phyloP scores from a whole-genome alignment of 2,113 vertebrate species.

The Catharus bicknelli region DNA sequence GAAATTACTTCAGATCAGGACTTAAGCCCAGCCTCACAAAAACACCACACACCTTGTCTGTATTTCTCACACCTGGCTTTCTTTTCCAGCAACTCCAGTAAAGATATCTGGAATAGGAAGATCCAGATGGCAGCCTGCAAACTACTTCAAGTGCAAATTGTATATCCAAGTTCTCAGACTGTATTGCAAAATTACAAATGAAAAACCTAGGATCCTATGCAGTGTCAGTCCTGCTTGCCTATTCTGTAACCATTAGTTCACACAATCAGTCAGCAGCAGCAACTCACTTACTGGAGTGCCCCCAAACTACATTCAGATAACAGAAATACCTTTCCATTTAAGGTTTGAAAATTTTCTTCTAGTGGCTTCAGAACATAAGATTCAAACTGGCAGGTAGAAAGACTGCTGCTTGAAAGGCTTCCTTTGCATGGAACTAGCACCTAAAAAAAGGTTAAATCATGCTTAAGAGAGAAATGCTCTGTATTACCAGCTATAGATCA shows the following conservation, averaged over 20 bases:
- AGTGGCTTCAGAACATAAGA: slow-evolving; percentile 85
- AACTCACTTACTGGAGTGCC: not conserved
- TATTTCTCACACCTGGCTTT: not conserved
- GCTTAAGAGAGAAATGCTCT: not conserved
- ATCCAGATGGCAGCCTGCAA: not conserved
- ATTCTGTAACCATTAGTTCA: not conserved
- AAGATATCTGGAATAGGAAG: not conserved
- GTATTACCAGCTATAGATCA: not conserved
- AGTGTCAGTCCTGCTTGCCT: not conserved
- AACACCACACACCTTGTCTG: not conserved
- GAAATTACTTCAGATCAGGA: not conserved
- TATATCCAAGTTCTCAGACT: not conserved
- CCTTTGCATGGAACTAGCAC: slow-evolving; percentile 91
- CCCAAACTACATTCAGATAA: not conserved
- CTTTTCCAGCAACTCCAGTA: not conserved
- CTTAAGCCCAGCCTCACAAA: not conserved
- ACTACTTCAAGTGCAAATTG: not conserved
- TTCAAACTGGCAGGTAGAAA: slow-evolving; percentile 84
- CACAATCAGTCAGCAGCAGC: not conserved
- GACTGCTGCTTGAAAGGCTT: slow-evolving; percentile 76
- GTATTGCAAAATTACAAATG: not conserved
- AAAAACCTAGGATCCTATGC: not conserved
- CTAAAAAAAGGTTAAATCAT: slow-evolving; percentile 45
- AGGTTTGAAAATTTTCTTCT: slow-evolving; percentile 84
- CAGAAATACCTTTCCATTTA: slow-evolving; percentile 87